Evolutionary conservation across 53 echinoderm and acorn worm genomes (phyloP), one percentile per base, ranked within the genome.

Genomic region (Actinopyga echinites): DNA sequence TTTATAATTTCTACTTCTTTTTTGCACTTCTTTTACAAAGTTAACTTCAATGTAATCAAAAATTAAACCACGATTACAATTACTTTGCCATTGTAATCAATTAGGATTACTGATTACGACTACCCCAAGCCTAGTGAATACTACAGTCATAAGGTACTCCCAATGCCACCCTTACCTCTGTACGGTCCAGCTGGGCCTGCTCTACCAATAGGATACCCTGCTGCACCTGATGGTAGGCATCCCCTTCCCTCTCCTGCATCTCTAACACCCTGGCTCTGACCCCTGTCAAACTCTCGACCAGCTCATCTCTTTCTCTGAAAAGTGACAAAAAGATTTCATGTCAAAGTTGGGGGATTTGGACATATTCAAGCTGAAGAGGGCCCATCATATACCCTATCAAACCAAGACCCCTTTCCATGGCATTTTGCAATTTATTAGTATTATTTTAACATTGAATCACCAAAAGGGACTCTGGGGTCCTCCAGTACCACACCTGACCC

Each of bases 141-240:
- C 13, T 49, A 17, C 15, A 49, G 17, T 15, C 17, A 5, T 1
- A 6, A 49, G 17, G 49, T 15, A 3, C 1, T 17, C 21, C 21
- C 62, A 26, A 8, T 69, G 11, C 38, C 23, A 8, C 56, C n/a
- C 64, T 73, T 33, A 94, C 99, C 99, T 97, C 86, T 57, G 92
- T 97, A 85, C 94, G 90, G 79, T 97, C 99, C 28, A 97, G 89
- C 65, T 97, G 99, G 33, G 99, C 92, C 69, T 97, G 90, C 56
- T 97, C 93, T 30, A 97, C 92, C 74, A 97, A 85, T 7, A 92
- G 79, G 37, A 97, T 89, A 74, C 99, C 94, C 74, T 97, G 90
- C 65, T 94, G 90, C 28, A 97, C 94, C 68, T 97, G 99, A 6
- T 86, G 79, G 59, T 94, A 93, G 0, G 94, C 94, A 26, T 92